Conservation (phyloP, 2,113 vertebrate genomes). For the Pholis gunnellus region DNA sequence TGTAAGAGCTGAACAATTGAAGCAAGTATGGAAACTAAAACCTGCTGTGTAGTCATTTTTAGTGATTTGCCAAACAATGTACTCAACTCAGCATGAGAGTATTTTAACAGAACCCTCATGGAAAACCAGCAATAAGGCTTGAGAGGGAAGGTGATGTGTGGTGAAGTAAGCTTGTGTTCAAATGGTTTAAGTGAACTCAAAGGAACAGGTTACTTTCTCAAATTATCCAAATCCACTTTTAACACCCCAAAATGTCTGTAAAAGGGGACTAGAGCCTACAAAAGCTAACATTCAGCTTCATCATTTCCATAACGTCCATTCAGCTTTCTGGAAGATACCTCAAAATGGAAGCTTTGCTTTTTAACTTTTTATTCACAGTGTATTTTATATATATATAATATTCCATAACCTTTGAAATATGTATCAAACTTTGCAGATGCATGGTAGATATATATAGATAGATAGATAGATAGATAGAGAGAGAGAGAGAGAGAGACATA, state of each 20-base stretch:
- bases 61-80: neutral
- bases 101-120: neutral
- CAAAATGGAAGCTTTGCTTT: neutral
- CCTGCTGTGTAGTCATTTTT: neutral
- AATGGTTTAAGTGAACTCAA: neutral
- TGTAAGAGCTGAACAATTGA: neutral
- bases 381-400: too few relatives aligned
- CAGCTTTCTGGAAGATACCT: neutral
- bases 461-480: too few relatives aligned
- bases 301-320: neutral
- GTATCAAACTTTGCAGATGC: too few relatives aligned
- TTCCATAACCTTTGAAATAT: too few relatives aligned
- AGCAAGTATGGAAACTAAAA: neutral
- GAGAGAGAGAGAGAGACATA: too few relatives aligned
- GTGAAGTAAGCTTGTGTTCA: neutral
- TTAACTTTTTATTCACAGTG: too few relatives aligned
- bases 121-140: neutral
- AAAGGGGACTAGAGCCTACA: neutral
- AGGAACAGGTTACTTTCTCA: neutral
- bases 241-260: neutral
- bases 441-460: too few relatives aligned
- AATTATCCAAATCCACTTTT: neutral
- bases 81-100: conserved; percentile 13
- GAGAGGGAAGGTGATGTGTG: conserved; percentile 13
- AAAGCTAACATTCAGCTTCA: too few relatives aligned